These are phyloP conservation scores for Pemphredon lugubris DNA, from an alignment of 2,888 invertebrate species.

Conservation along the genomic window DNA sequence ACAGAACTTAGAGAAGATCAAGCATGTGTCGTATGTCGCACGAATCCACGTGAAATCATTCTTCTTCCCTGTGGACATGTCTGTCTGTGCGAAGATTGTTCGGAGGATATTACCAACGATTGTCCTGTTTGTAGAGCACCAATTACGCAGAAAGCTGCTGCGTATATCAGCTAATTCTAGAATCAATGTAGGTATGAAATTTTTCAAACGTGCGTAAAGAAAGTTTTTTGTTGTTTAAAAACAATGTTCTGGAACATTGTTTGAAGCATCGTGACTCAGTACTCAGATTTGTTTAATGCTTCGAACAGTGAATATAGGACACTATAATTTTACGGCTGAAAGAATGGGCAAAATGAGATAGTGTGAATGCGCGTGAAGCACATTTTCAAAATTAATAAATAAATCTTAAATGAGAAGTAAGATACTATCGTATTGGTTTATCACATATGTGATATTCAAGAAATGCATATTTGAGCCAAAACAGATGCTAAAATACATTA, in stretches of 20 bases:
- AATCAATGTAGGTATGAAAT: constrained; percentile 13
- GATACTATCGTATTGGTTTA: too few relatives aligned
- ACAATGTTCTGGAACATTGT: too few relatives aligned
- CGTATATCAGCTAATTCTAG: constrained; percentile 85
- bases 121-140: constrained; percentile 91
- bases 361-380: too few relatives aligned
- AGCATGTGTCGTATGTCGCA: constrained; percentile 92
- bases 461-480: too few relatives aligned
- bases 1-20: constrained; percentile 85
- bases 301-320: too few relatives aligned
- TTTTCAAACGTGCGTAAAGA: background rate
- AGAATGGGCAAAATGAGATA: too few relatives aligned
- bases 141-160: constrained; percentile 88
- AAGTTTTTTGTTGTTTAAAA: background rate
- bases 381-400: background rate
- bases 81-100: constrained; percentile 93
- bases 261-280: too few relatives aligned
- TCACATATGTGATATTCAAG: too few relatives aligned
- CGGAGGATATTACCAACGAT: constrained; percentile 85
- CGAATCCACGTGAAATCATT: constrained; percentile 93
- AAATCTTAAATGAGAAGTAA: background rate
- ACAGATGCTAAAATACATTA: too few relatives aligned
- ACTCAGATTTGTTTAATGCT: too few relatives aligned
- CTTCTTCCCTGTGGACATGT: constrained; percentile 95
- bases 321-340: too few relatives aligned